Percentiles rank a stretch among this genome's conserved stretches.
Conservation (phyloP, 2,113 vertebrate species). For the Eurystomus gularis region DNA sequence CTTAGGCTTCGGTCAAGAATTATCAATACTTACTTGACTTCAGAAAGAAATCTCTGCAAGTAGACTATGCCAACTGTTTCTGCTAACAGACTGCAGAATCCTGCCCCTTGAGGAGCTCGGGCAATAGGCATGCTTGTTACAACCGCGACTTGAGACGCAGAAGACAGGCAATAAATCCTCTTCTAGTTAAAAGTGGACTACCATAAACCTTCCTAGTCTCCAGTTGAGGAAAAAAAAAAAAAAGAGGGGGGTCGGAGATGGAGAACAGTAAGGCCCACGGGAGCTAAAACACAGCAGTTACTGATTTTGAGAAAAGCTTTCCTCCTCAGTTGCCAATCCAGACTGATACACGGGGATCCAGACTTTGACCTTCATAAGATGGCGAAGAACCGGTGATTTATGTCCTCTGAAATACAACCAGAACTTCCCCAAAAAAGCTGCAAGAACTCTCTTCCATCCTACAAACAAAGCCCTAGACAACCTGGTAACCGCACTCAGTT, state of each 20-base stretch:
- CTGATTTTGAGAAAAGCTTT: neutral
- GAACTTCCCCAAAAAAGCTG: neutral
- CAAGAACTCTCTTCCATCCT: neutral
- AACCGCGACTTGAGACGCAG: neutral
- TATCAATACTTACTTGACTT: neutral
- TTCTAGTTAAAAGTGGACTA: fast-evolving
- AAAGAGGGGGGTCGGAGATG: neutral
- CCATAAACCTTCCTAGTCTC: fast-evolving
- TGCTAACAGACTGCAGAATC: neutral
- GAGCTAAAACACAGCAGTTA: neutral
- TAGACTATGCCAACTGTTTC: neutral
- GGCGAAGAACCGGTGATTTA: neutral
- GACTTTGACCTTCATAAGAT: neutral
- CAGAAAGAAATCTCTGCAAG: neutral
- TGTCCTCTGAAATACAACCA: neutral
- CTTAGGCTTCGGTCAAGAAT: neutral
- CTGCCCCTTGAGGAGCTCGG: neutral
- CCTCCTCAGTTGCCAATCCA: neutral
- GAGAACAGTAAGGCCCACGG: fast-evolving
- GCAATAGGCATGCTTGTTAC: neutral
- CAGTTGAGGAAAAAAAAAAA: neutral
- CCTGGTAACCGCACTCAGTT: neutral
- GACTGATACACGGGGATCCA: neutral
- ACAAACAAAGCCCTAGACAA: neutral
- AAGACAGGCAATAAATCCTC: fast-evolving